Percentiles rank a stretch among this genome's conserved stretches.
Conservation (phyloP, 2,797 vertebrate species). For the Tauraco hartlaubi region DNA sequence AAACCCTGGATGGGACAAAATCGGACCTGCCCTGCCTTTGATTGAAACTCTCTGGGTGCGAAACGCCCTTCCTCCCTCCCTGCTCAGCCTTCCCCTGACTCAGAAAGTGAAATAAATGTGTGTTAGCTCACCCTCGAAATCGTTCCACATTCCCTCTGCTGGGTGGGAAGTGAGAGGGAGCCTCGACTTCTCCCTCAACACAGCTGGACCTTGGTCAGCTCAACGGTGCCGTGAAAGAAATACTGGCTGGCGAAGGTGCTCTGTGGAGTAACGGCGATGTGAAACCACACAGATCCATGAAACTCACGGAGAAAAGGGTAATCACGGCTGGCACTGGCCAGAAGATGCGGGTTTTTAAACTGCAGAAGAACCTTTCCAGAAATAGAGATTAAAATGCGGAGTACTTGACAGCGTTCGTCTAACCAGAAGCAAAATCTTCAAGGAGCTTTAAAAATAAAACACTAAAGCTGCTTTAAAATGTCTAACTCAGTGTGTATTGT, state of each 20-base stretch:
- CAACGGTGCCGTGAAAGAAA: background rate
- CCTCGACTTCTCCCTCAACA: background rate
- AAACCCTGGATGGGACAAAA: background rate
- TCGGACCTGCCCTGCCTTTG: background rate
- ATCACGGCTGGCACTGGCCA: background rate
- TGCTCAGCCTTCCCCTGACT: background rate
- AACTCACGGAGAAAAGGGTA: background rate
- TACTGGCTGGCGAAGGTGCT: background rate
- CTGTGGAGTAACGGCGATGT: accelerated
- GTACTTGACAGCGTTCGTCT: background rate
- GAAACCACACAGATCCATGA: background rate
- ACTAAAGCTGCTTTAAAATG: background rate
- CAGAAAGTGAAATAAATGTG: background rate
- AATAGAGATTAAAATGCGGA: background rate
- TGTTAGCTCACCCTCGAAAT: background rate
- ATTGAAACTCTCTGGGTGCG: background rate
- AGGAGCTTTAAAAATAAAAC: background rate
- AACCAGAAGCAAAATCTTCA: background rate
- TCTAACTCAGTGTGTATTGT: background rate
- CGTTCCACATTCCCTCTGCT: background rate
- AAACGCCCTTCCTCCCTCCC: background rate
- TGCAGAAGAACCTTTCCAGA: background rate
- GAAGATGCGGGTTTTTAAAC: background rate
- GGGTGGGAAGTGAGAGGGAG: background rate
- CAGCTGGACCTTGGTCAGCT: background rate